Evolutionary conservation across 2,888 invertebrate species (phyloP).

Genomic region (Calameuta idolon): DNA sequence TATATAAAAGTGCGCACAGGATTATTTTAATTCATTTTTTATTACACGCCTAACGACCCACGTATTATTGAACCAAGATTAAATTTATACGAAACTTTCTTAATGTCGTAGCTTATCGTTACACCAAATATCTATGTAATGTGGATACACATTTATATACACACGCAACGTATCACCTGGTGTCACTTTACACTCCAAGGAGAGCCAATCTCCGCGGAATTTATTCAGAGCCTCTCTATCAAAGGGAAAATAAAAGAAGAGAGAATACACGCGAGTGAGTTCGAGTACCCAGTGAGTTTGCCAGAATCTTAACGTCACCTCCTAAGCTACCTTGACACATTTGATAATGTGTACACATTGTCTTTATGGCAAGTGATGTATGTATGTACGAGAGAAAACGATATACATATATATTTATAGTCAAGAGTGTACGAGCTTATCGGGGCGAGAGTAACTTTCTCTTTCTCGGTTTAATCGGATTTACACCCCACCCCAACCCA

Average conservation of each 20-base stretch:
- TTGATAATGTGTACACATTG: not conserved
- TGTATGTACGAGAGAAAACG: not conserved
- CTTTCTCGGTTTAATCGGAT: not conserved
- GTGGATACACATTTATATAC: not conserved
- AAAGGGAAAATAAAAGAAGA: not conserved
- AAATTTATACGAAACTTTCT: not conserved
- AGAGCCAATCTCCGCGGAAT: not conserved
- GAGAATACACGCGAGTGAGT: not conserved
- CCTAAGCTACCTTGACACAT: not conserved
- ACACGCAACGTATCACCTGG: not conserved
- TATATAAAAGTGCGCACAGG: not conserved
- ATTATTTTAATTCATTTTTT: not conserved
- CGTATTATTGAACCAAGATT: not conserved
- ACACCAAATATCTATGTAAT: not conserved
- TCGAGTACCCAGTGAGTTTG: not conserved
- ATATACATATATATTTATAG: not conserved
- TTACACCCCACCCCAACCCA: not conserved
- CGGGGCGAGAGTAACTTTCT: not conserved
- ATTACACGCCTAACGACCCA: not conserved
- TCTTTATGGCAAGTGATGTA: not conserved
- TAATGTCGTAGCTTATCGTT: not conserved
- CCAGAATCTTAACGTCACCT: not conserved
- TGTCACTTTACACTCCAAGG: not conserved
- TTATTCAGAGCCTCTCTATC: not conserved
- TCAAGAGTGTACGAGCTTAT: not conserved